Percentiles rank a stretch among this genome's conserved stretches.
Evolutionary conservation across 2,888 invertebrate species (phyloP).

Genomic region (Leptopilina syphax): DNA sequence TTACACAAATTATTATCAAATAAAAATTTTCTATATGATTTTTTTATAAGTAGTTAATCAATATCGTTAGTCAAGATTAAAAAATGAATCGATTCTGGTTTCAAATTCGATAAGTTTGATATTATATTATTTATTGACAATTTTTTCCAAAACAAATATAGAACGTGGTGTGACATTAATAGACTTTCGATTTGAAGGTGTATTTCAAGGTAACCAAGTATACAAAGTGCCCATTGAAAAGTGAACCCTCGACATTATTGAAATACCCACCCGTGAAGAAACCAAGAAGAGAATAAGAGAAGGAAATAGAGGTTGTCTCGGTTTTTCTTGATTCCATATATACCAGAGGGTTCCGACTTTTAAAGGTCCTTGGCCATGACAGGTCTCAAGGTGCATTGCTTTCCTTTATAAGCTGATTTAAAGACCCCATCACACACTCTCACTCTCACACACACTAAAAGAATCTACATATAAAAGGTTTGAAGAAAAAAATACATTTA

Average conservation of each 20-base stretch:
- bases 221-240: constrained; percentile 45
- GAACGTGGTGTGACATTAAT: background rate
- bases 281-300: constrained; percentile 30
- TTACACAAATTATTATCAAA: no score
- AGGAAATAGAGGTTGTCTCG: constrained; percentile 39
- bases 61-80: no score
- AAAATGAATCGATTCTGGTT: no score
- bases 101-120: no score
- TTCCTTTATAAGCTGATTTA: constrained; percentile 65
- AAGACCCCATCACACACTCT: constrained; percentile 59
- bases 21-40: no score
- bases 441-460: no score
- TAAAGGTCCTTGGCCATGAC: constrained; percentile 70
- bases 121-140: no score
- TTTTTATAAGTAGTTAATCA: no score
- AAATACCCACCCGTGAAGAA: background rate
- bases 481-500: constrained; percentile 39
- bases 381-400: constrained; percentile 72
- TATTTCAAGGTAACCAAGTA: constrained; percentile 17
- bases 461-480: background rate
- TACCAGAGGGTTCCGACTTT: constrained; percentile 59
- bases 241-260: constrained; percentile 42
- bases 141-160: no score
- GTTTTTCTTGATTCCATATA: background rate
- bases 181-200: constrained; percentile 25